Base-by-base conservation (phyloP, 2,888 invertebrate species). In the Aphrophora alni region DNA sequence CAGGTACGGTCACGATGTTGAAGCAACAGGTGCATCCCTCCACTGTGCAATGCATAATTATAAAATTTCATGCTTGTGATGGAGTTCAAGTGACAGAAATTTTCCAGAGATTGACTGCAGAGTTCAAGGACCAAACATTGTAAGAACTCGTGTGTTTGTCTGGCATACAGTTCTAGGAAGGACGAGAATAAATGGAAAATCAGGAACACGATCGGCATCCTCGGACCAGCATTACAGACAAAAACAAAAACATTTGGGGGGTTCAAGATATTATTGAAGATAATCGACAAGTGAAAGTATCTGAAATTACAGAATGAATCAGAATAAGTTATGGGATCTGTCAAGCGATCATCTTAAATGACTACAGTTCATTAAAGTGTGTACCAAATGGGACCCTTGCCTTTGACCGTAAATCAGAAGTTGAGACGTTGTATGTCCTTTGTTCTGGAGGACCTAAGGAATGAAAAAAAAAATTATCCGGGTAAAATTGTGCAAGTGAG, bases 371-470 rank as follows among this genome's bases (percentile, higher is more conserved):
- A 8, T 0, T 71, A 27, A 24, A 70, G 27, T 71, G 28, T 71
- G 71, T 71, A 2, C 28, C 28, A 71, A 27, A 27, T 71, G 26
- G 71, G 71, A 17, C 0, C n/a, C 3, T 33, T 17, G 25, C 33
- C 8, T 74, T 75, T 38, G 44, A 38, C 38, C 0, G 75, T 8
- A 75, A n/a, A 28, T 71, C 71, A 71, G 27, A 24, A 27, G 71
- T 75, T 75, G 75, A 75, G 77, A 69, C 77, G 27, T 75, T 74
- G n/a, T n/a, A n/a, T n/a, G n/a, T n/a, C n/a, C n/a, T n/a, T n/a
- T n/a, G n/a, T n/a, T n/a, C n/a, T n/a, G n/a, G n/a, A n/a, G n/a
- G n/a, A n/a, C n/a, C n/a, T n/a, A n/a, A n/a, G n/a, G n/a, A n/a
- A n/a, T n/a, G n/a, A n/a, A n/a, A n/a, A n/a, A n/a, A n/a, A n/a